Percentiles rank a stretch among this genome's conserved stretches.
Conservation (phyloP, 2,113 vertebrate species). For the Dromas ardeola region DNA sequence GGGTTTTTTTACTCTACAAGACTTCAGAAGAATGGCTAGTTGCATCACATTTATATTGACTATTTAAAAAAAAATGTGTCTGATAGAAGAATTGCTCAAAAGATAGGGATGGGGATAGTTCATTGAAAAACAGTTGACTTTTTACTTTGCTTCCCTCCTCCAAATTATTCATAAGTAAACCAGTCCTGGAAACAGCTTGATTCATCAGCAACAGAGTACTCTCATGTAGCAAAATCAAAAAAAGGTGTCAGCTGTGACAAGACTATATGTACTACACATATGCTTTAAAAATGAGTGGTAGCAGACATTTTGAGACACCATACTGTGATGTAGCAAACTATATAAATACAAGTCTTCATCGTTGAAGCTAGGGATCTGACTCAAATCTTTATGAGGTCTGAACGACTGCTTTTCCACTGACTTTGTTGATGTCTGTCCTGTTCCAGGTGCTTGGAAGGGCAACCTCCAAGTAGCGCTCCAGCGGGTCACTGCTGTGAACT, state of each 20-base stretch:
- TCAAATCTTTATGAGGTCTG: background rate
- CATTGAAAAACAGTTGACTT: background rate
- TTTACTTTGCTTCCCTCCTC: background rate
- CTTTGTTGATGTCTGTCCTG: background rate
- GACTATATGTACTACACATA: background rate
- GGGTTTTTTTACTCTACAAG: background rate
- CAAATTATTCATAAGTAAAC: conserved; percentile 19
- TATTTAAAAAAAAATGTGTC: background rate
- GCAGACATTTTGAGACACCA: conserved; percentile 43
- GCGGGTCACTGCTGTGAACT: background rate
- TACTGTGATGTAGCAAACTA: background rate
- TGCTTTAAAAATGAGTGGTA: conserved; percentile 22
- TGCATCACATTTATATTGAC: background rate
- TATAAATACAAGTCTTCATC: background rate
- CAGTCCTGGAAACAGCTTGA: conserved; percentile 26
- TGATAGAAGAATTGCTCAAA: background rate
- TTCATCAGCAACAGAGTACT: conserved; percentile 27
- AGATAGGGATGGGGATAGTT: background rate
- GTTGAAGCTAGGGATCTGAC: background rate
- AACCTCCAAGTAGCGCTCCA: background rate
- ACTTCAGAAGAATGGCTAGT: background rate
- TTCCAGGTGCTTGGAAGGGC: background rate
- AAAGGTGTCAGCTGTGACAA: conserved; percentile 51
- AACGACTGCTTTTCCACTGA: background rate
- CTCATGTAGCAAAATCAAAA: conserved; percentile 11